Evolutionary conservation across 2,888 invertebrate genomes (phyloP), one percentile per base, ranked within the genome.

Genomic region (Callinectes sapidus): DNA sequence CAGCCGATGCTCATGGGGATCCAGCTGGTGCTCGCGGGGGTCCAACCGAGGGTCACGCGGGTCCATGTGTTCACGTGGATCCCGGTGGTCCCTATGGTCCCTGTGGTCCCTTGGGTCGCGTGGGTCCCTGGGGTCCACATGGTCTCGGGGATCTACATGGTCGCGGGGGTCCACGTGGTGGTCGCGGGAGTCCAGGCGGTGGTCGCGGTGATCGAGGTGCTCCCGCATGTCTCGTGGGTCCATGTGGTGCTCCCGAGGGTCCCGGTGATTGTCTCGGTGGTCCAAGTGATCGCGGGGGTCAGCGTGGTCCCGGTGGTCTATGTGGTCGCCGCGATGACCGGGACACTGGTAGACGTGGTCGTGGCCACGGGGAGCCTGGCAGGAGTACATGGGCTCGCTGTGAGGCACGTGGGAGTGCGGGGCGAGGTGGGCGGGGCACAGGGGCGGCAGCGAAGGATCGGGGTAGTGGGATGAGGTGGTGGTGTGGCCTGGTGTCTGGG

Each of bases 301-400:
- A 14, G 61, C 55, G 85, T 77, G 88, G 48, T 91, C 85, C 85
- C 85, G 88, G 48, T 86, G 81, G 61, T 90, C 90, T 28, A 85
- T 32, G 87, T 93, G 93, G 87, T 93, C 93, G 35, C 92, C 91
- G 32, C 94, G 90, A 71, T 93, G 94, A 10, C 94, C 94, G 13
- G 94, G 94, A 66, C 94, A 94, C 85, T 94, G 94, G 87, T 94
- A 94, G n/a, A 94, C 93, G 87, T 94, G 94, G 85, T 94, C 94
- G 91, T 94, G 94, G 54, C 93, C 94, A 77, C 93, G 87, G n/a
- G 94, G 94, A 35, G 94, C 94, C 90, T 94, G 93, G 92, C 94
- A 94, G 48, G 94, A 94, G 81, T 94, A 94, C 88, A 94, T 87
- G 81, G 93, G 93, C 88, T 93, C 93, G 32, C 89, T 89, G 87